Percentiles rank a stretch among this genome's conserved stretches.
Evolutionary conservation across 2,113 vertebrate species (phyloP).

Genomic region (Platichthys stellatus): DNA sequence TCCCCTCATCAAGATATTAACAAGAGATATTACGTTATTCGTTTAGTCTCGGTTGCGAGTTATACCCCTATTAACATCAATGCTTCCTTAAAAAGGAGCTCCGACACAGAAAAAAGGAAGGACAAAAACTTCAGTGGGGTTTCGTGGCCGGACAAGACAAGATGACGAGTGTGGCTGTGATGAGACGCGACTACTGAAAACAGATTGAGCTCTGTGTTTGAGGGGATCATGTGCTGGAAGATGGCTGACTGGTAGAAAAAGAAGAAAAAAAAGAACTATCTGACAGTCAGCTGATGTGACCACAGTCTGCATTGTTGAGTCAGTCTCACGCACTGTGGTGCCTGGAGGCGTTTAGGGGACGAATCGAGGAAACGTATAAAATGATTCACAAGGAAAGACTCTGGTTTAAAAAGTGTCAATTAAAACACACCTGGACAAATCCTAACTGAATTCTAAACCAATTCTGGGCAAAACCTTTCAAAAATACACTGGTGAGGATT

Average conservation of each 20-base stretch:
- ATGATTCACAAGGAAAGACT: background rate
- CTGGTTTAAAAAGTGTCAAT: background rate
- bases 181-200: conserved; percentile 42
- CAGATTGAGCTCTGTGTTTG: conserved; percentile 66
- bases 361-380: background rate
- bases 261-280: background rate
- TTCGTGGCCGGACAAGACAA: conserved; percentile 53
- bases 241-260: conserved; percentile 63
- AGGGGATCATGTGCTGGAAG: conserved; percentile 63
- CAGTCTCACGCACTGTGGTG: conserved; percentile 37
- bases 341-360: conserved; percentile 9
- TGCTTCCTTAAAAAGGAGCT: conserved; percentile 29
- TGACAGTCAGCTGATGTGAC: conserved; percentile 74
- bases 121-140: conserved; percentile 1
- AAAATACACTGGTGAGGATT: too few relatives aligned
- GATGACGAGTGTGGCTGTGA: conserved; percentile 48
- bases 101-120: background rate
- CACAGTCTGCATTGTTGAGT: conserved; percentile 58
- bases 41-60: conserved; percentile 41
- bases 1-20: conserved; percentile 62
- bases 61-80: conserved; percentile 55
- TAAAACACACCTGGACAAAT: too few relatives aligned
- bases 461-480: too few relatives aligned
- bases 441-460: too few relatives aligned
- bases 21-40: conserved; percentile 39